phyloP scores from a whole-genome alignment of 2,797 vertebrate genomes.

The Luscinia luscinia region DNA sequence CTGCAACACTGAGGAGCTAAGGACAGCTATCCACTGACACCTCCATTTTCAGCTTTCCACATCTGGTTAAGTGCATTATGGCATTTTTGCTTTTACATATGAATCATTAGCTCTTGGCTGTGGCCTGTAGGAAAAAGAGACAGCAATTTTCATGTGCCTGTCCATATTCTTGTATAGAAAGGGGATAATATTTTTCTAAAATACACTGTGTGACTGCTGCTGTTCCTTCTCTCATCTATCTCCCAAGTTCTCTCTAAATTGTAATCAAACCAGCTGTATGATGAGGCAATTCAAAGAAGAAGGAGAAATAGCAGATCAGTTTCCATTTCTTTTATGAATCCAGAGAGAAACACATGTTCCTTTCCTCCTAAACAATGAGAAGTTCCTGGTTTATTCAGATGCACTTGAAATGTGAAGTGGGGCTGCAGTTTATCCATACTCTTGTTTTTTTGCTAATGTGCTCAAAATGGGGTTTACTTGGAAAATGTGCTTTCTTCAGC shows the following conservation, averaged over 20 bases:
- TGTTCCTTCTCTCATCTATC: not conserved
- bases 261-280: not conserved
- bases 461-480: conserved; percentile 16
- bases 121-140: conserved; percentile 24
- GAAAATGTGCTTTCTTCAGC: conserved; percentile 24
- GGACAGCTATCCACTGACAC: conserved; percentile 10
- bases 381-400: not conserved
- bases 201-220: not conserved
- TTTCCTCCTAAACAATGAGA: not conserved
- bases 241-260: not conserved
- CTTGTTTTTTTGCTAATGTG: not conserved
- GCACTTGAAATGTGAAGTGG: not conserved
- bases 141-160: not conserved
- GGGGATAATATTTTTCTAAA: not conserved
- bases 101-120: conserved; percentile 26
- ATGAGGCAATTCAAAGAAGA: not conserved
- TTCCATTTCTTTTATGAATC: not conserved
- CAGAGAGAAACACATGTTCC: not conserved
- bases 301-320: not conserved
- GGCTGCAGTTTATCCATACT: not conserved
- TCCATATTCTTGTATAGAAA: not conserved
- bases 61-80: conserved; percentile 37
- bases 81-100: conserved; percentile 11
- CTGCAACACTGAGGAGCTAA: conserved; percentile 1
- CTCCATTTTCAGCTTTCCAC: conserved; percentile 32